Conservation (phyloP, 2,113 vertebrate genomes). For the Misgurnus anguillicaudatus region DNA sequence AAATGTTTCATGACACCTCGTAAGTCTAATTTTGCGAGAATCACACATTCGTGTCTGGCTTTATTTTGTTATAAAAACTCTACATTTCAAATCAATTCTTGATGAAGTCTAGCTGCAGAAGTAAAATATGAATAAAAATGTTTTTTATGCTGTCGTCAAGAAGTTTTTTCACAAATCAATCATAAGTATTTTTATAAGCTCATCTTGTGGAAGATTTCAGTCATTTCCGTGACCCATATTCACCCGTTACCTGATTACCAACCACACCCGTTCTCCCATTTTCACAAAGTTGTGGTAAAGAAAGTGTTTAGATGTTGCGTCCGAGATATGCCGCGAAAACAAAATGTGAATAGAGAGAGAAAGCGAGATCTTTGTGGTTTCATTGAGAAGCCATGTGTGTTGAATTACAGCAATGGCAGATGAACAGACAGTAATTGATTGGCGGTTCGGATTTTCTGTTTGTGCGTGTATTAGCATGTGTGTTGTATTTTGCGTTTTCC, state of each 20-base stretch:
- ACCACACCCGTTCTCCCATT: not conserved
- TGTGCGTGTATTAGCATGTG: not conserved
- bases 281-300: not conserved
- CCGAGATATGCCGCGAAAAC: not conserved
- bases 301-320: not conserved
- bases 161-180: too few relatives aligned
- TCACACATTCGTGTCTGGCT: too few relatives aligned
- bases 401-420: slow-evolving; percentile 32
- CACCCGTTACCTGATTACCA: slow-evolving; percentile 5
- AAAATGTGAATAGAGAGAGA: not conserved
- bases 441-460: not conserved
- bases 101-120: too few relatives aligned
- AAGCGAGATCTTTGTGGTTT: slow-evolving; percentile 1
- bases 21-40: too few relatives aligned
- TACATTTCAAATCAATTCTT: too few relatives aligned
- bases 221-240: not conserved
- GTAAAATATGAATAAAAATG: too few relatives aligned
- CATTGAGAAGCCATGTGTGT: slow-evolving; percentile 33
- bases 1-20: too few relatives aligned
- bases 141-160: too few relatives aligned
- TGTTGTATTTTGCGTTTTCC: not conserved
- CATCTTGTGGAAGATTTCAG: slow-evolving; percentile 15
- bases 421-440: slow-evolving; percentile 25
- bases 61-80: too few relatives aligned
- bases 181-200: not conserved